phyloP scores from a whole-genome alignment of 1,140 invertebrate species.

The Drosophila ercepeae region DNA sequence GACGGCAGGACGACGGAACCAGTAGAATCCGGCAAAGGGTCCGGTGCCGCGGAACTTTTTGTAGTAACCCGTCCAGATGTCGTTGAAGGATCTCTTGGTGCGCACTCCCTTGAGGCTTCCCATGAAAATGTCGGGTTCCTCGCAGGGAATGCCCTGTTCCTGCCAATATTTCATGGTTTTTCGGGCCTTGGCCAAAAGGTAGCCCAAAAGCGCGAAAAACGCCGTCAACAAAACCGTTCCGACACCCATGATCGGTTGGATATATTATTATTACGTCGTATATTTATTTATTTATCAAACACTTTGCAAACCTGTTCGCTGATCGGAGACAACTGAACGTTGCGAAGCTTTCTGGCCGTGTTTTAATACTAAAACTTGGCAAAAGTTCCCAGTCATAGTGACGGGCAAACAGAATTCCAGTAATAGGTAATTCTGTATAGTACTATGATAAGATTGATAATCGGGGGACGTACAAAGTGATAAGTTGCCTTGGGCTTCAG shows the following conservation, averaged over 20 bases:
- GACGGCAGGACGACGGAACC: constrained; percentile 84
- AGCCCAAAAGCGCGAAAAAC: constrained; percentile 31
- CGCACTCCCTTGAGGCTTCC: constrained; percentile 69
- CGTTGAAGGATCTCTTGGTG: constrained; percentile 22
- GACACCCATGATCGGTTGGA: constrained; percentile 28
- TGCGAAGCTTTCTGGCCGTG: not conserved
- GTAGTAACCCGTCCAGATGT: constrained; percentile 67
- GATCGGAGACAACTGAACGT: not conserved
- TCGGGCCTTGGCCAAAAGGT: constrained; percentile 27
- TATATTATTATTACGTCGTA: not conserved
- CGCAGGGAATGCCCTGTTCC: constrained; percentile 80
- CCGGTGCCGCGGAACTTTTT: constrained; percentile 67
- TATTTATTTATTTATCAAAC: not conserved
- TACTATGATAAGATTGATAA: not conserved
- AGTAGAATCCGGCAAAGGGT: constrained; percentile 82
- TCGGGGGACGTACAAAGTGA: not conserved
- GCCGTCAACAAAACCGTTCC: constrained; percentile 29
- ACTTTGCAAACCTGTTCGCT: not conserved
- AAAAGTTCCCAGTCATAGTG: constrained; percentile 20
- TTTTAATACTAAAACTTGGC: not conserved
- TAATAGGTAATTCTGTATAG: not conserved
- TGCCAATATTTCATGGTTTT: constrained; percentile 78
- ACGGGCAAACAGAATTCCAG: constrained; percentile 12
- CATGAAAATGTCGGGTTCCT: constrained; percentile 70
- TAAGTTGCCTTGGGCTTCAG: not conserved